Base-by-base conservation (phyloP, 2,113 vertebrate genomes). In the Aix galericulata region DNA sequence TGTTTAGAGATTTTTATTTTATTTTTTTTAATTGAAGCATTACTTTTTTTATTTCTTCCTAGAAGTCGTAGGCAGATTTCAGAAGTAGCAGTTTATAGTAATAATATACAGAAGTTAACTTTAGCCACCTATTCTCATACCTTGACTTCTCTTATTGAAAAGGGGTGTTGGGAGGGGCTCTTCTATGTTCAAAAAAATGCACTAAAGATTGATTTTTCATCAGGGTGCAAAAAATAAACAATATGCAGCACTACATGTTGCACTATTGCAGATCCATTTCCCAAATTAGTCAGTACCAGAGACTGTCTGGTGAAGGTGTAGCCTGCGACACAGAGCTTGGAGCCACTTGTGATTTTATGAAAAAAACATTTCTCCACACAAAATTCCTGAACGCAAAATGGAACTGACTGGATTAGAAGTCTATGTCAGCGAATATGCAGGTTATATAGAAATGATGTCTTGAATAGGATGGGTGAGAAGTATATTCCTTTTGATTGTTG, bases 401-500 rank as follows among this genome's bases (percentile, higher is more conserved):
- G 74, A 87, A 67, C 75, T 64, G 88, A 77, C 82, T 95, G 72
- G 82, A 95, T 94, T 91, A 96, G 89, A 94, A 96, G 79, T 72
- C 95, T 89, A 88, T 93, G 91, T 96, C 90, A 77, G 82, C 94
- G 69, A 89, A 94, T 83, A 85, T 48, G 74, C 34, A 34, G 59
- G 73, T 63, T 94, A 44, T 89, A 88, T 44, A 93, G 95, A 96
- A 96, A 95, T 82, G 63, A 93, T 95, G 96, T 96, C 96, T 97
- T 93, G 89, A 97, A 96, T 89, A 97, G 90, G 73, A 93, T 94
- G 93, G 92, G 96, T 93, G 97, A 98, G 96, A 97, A 97, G 96
- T 93, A 94, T 96, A 96, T 96, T 97, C 96, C 95, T 98, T 98
- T 98, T 98, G 97, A 98, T 97, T 98, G 94, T 96, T 96, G 95